These are phyloP conservation scores for Beroe forskalii DNA, from an alignment of 37 sponge, comb jelly and placozoan genomes.

Conservation along the genomic window DNA sequence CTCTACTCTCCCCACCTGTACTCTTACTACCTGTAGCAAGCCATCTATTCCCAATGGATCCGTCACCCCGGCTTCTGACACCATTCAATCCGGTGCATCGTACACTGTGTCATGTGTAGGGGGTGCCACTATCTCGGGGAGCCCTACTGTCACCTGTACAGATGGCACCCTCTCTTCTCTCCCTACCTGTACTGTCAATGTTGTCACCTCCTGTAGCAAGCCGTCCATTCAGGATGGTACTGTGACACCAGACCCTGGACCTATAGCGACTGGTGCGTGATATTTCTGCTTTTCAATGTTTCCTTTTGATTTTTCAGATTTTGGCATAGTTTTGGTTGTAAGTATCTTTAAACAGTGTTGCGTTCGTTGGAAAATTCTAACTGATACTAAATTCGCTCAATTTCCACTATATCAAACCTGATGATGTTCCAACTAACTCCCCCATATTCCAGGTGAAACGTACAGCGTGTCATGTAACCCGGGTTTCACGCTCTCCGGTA, in stretches of 20 bases:
- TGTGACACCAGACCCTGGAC: not conserved
- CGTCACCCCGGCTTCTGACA: not conserved
- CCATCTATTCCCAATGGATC: not conserved
- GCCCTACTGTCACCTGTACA: not conserved
- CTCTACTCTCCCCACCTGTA: conserved; percentile 4
- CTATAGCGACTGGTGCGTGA: conserved; percentile 1
- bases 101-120: not conserved
- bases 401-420: too few relatives aligned
- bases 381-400: too few relatives aligned
- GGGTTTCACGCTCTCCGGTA: not conserved
- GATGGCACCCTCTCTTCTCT: not conserved
- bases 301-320: too few relatives aligned
- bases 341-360: too few relatives aligned
- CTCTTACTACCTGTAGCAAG: not conserved
- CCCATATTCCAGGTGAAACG: not conserved
- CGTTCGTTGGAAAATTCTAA: too few relatives aligned
- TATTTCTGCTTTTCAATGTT: too few relatives aligned
- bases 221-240: not conserved
- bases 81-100: not conserved
- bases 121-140: not conserved
- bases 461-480: not conserved
- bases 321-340: too few relatives aligned
- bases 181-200: not conserved
- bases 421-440: not conserved
- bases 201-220: not conserved